Evolutionary conservation across 1,140 invertebrate genomes (phyloP), one percentile per base, ranked within the genome.

Genomic region (Chrysoperla carnea): DNA sequence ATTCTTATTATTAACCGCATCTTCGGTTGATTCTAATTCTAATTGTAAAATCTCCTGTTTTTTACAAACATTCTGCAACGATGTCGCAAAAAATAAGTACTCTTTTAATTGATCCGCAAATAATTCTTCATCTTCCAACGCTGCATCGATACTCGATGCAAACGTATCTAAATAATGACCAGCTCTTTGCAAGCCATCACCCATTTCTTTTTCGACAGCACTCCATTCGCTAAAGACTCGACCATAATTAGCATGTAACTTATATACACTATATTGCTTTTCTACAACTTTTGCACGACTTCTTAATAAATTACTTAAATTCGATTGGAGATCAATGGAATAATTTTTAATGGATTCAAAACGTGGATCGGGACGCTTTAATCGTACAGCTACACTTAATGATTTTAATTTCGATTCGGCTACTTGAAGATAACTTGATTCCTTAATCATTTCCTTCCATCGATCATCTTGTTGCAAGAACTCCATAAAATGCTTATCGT

Each of bases 221-320:
- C 82, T 85, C 82, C 83, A 87, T 62, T 89, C 84, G 51, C 81
- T 84, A 49, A 86, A 86, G 23, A 87, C 69, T 43, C 82, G 70
- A 4, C 83, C 82, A 57, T 87, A 87, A 61, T 84, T 82, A 1
- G 73, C 73, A 58, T 87, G 83, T 29, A 86, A 61, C 58, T 86
- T 86, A 52, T 84, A 81, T n/a, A 87, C 64, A 31, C 72, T 78
- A 59, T 81, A 84, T 46, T 81, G 70, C 52, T 78, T 79, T 54
- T 84, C 81, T 51, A 76, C 80, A 47, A 84, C 70, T 52, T 73
- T 70, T 29, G 78, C 73, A 42, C 78, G 70, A 48, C 62, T 67
- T 49, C 67, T 70, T 9, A 73, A 52, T 50, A 73, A 62, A 49
- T 71, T 70, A 50, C 64, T 67, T 48, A 72, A 53, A 52, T 65